Conservation (phyloP, 2,797 vertebrate genomes). For the Chelon auratus region DNA sequence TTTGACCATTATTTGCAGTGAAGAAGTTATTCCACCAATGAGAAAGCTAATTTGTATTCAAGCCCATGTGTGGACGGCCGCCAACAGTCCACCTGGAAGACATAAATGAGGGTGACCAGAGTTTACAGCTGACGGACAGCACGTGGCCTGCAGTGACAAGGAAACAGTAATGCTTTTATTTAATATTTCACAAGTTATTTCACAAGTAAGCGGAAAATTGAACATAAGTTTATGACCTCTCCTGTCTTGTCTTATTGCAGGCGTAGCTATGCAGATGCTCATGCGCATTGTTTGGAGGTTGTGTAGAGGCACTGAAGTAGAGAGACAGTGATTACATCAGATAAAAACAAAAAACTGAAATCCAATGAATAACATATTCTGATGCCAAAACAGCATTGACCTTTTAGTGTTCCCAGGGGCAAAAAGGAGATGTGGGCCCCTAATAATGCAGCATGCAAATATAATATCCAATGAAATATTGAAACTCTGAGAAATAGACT, state of each 20-base stretch:
- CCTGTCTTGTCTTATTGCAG: background rate
- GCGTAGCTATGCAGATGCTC: background rate
- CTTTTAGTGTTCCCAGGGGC: background rate
- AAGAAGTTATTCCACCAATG: background rate
- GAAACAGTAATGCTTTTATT: constrained; percentile 2
- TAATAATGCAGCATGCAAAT: background rate
- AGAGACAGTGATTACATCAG: background rate
- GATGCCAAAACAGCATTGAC: background rate
- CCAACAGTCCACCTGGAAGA: constrained; percentile 13
- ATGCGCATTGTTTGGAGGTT: background rate
- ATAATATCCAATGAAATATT: background rate
- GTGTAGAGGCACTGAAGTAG: background rate
- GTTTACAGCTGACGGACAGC: background rate
- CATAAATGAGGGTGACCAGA: constrained; percentile 2
- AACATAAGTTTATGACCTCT: background rate
- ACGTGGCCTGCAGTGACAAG: background rate
- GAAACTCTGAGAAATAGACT: too few relatives aligned
- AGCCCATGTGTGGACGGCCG: background rate
- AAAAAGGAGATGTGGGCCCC: background rate
- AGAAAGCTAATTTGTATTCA: background rate
- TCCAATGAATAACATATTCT: background rate
- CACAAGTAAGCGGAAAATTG: too few relatives aligned
- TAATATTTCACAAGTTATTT: background rate
- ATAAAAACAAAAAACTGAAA: background rate
- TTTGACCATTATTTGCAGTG: too few relatives aligned